phyloP scores from a whole-genome alignment of 2,888 invertebrate species.

The Microctonus brassicae region DNA sequence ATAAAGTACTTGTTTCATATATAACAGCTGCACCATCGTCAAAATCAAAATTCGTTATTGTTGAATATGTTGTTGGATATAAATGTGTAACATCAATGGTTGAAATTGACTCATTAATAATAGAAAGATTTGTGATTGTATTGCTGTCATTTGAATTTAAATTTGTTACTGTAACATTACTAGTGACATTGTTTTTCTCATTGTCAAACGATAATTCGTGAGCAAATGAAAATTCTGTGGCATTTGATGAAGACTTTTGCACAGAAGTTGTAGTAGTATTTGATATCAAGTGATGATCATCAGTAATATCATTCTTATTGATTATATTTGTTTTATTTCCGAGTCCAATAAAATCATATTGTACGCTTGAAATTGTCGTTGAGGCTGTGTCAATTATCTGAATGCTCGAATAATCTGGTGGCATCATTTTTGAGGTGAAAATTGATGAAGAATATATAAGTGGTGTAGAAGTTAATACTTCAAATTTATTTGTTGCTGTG shows the following conservation, averaged over 20 bases:
- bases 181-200: conserved; percentile 16
- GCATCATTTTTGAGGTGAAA: neutral
- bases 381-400: conserved; percentile 21
- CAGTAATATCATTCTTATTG: conserved; percentile 1
- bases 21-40: neutral
- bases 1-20: neutral
- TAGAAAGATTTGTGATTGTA: neutral
- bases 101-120: conserved; percentile 1
- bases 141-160: neutral
- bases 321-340: conserved; percentile 47
- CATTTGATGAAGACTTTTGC: too few species aligned
- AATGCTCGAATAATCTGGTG: neutral
- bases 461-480: neutral
- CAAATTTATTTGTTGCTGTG: neutral
- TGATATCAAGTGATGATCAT: too few species aligned
- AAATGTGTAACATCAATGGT: conserved; percentile 21
- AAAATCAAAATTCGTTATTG: neutral
- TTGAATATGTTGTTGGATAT: neutral
- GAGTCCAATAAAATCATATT: conserved; percentile 60
- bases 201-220: too few species aligned
- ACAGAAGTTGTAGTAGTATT: too few species aligned
- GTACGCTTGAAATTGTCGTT: conserved; percentile 51
- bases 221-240: too few species aligned
- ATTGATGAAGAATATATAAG: too few species aligned
- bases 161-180: neutral